A percentile compares a stretch with the other conserved stretches of the same genome.
Evolutionary conservation across 2,113 vertebrate genomes (phyloP).

Genomic region (Hippocampus guttulatus): DNA sequence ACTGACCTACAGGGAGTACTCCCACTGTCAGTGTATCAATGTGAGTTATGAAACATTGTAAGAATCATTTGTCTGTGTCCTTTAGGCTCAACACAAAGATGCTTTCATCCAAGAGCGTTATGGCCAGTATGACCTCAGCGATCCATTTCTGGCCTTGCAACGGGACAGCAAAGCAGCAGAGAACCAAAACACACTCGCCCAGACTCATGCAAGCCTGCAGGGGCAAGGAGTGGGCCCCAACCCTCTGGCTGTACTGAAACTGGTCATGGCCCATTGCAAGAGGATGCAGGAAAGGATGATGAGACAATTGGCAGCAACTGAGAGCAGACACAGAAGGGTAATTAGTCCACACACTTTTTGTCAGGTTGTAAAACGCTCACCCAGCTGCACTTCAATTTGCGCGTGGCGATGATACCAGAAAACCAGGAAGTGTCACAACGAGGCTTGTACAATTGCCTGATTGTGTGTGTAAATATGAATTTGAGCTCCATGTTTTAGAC

Average conservation of each 20-base stretch:
- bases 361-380: constrained; percentile 6
- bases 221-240: constrained; percentile 75
- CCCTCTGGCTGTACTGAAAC: constrained; percentile 87
- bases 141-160: constrained; percentile 91
- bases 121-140: constrained; percentile 91
- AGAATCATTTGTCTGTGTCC: constrained; percentile 21
- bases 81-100: constrained; percentile 88
- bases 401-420: constrained; percentile 10
- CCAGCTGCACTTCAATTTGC: constrained; percentile 1
- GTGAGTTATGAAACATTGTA: background rate
- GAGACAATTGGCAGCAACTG: constrained; percentile 86
- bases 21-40: background rate
- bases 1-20: background rate
- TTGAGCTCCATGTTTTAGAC: constrained; percentile 11
- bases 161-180: constrained; percentile 83
- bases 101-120: constrained; percentile 93
- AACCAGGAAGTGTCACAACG: constrained; percentile 10
- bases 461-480: constrained; percentile 29
- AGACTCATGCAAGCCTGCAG: constrained; percentile 69
- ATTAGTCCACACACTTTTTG: constrained; percentile 2
- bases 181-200: constrained; percentile 50
- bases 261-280: constrained; percentile 94
- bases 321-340: constrained; percentile 91
- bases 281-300: constrained; percentile 95
- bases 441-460: constrained; percentile 33